A percentile compares a stretch with the other conserved stretches of the same genome.
These are phyloP conservation scores for Thunnus maccoyii DNA, from an alignment of 2,113 vertebrate genomes.

Conservation along the genomic window DNA sequence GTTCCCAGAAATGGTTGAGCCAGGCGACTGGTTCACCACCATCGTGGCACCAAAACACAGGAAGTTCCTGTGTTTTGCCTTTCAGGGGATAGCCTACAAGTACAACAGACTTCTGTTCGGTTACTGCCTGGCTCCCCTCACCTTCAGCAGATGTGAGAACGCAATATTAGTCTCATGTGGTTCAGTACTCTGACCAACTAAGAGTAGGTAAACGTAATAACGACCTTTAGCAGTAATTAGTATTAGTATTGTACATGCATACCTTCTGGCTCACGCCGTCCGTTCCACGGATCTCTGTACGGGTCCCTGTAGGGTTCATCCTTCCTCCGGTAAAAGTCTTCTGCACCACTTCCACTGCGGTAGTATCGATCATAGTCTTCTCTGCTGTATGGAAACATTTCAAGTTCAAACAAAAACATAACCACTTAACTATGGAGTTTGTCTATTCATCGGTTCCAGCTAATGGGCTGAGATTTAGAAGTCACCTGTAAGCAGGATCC, in stretches of 20 bases:
- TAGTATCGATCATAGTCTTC: conserved; percentile 90
- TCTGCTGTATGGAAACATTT: conserved; percentile 69
- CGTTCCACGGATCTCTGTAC: conserved; percentile 92
- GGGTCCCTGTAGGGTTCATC: conserved; percentile 90
- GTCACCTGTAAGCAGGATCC: conserved; percentile 81
- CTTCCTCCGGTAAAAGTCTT: conserved; percentile 91
- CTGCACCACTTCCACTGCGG: conserved; percentile 80
- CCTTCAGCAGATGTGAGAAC: too few species aligned
- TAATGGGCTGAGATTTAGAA: background rate
- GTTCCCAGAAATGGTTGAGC: too few species aligned
- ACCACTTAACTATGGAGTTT: background rate
- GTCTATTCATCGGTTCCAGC: background rate
- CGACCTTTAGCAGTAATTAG: background rate
- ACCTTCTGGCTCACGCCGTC: conserved; percentile 89
- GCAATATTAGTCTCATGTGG: too few species aligned
- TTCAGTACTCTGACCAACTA: background rate
- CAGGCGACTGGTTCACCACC: too few species aligned
- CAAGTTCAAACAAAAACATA: conserved; percentile 43
- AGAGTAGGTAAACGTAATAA: too few species aligned
- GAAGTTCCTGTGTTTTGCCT: too few species aligned
- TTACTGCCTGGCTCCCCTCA: too few species aligned
- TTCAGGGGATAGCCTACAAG: too few species aligned
- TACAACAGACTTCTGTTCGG: too few species aligned
- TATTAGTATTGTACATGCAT: background rate
- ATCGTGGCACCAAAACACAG: too few species aligned